Evolutionary conservation across 2,797 vertebrate genomes (phyloP).

Genomic region (Arctocebus calabarensis): DNA sequence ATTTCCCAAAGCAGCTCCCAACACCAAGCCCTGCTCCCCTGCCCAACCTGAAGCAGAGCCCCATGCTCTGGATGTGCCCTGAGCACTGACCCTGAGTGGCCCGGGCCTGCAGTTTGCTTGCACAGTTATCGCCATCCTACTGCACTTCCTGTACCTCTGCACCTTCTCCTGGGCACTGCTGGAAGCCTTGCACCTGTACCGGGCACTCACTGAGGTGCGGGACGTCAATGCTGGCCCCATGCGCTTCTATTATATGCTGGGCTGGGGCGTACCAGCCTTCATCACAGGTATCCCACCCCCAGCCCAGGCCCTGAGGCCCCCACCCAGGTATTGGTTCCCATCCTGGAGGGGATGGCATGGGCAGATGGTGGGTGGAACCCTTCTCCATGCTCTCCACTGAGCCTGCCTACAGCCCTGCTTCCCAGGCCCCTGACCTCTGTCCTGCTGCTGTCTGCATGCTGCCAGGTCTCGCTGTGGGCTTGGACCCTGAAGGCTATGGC

Average conservation of each 20-base stretch:
- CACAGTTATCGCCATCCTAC: constrained; percentile 96
- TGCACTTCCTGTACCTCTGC: constrained; percentile 98
- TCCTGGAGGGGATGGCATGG: background rate
- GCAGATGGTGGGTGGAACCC: background rate
- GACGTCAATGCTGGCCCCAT: constrained; percentile 96
- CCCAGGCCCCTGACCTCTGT: background rate
- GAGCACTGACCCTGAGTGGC: background rate
- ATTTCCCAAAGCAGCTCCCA: background rate
- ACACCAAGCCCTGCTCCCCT: background rate
- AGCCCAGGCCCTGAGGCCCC: background rate
- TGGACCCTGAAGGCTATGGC: constrained; percentile 97
- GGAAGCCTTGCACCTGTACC: constrained; percentile 96
- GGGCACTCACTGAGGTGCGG: constrained; percentile 94
- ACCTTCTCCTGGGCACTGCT: constrained; percentile 97
- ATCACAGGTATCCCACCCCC: constrained; percentile 91
- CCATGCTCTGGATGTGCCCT: background rate
- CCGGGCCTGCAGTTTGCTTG: constrained; percentile 92
- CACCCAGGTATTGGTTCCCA: background rate
- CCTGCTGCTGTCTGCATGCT: background rate
- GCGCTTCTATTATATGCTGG: constrained; percentile 98
- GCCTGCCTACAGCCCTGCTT: background rate
- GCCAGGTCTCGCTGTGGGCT: constrained; percentile 94
- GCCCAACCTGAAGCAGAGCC: background rate
- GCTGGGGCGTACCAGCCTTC: constrained; percentile 97
- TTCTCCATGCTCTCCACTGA: background rate